Conservation (phyloP, 2,888 invertebrate species). For the Hypselothyrea guttata region DNA sequence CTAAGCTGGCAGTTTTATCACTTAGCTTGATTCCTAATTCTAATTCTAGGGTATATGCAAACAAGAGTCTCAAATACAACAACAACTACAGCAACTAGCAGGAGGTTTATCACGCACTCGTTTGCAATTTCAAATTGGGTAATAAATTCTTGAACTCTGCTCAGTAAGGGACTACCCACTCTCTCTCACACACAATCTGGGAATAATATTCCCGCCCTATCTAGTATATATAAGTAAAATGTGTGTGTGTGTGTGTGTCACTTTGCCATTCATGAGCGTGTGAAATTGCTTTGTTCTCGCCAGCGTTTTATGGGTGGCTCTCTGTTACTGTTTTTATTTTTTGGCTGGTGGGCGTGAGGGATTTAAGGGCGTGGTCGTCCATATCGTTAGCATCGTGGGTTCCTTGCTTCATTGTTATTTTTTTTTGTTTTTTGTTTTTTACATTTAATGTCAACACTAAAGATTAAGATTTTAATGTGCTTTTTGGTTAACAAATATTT, state of each 20-base stretch:
- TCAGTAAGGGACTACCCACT: conserved; percentile 21
- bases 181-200: neutral
- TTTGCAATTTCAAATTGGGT: conserved; percentile 79
- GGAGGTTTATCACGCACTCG: conserved; percentile 76
- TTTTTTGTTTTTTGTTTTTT: too few relatives aligned
- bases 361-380: conserved; percentile 32
- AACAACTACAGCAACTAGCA: conserved; percentile 29
- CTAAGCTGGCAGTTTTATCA: neutral
- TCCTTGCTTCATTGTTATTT: conserved; percentile 16
- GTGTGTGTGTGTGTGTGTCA: conserved; percentile 19
- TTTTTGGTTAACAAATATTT: conserved; percentile 64
- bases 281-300: conserved; percentile 71
- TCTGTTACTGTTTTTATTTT: conserved; percentile 13
- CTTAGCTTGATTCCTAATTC: neutral
- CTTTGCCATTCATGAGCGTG: conserved; percentile 53
- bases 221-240: neutral
- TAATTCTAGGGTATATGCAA: conserved; percentile 26
- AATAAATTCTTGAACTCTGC: conserved; percentile 71
- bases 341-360: neutral
- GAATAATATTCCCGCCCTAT: conserved; percentile 2
- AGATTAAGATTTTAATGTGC: conserved; percentile 73
- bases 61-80: conserved; percentile 19
- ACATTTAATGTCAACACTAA: conserved; percentile 73
- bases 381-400: conserved; percentile 15
- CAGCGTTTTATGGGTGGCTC: conserved; percentile 38